Conservation (phyloP, 1,140 invertebrate species). For the Branchinecta lynchi region DNA sequence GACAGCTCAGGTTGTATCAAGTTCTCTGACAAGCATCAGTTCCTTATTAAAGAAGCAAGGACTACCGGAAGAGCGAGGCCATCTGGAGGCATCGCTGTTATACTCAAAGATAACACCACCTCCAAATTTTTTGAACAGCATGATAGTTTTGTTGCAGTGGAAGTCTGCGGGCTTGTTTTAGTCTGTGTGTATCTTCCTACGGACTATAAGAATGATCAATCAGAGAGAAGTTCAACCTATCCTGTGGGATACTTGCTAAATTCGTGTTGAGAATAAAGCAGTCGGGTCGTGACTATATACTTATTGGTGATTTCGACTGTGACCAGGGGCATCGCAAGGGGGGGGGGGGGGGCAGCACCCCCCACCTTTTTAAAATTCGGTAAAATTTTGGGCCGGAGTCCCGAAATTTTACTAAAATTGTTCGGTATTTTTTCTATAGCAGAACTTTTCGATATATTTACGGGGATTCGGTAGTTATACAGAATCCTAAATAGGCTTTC, state of each 20-base stretch:
- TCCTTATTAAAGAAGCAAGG: slow-evolving; percentile 9
- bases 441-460: too few relatives aligned
- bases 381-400: too few relatives aligned
- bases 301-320: slow-evolving; percentile 9
- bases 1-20: slow-evolving; percentile 5
- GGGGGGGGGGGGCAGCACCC: too few relatives aligned
- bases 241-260: neutral
- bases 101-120: slow-evolving; percentile 1
- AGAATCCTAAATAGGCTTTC: too few relatives aligned
- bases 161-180: slow-evolving; percentile 8
- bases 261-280: slow-evolving; percentile 6
- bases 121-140: slow-evolving; percentile 9
- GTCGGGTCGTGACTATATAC: neutral
- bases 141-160: slow-evolving; percentile 6
- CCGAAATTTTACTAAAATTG: too few relatives aligned
- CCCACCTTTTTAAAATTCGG: too few relatives aligned
- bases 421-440: too few relatives aligned
- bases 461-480: too few relatives aligned
- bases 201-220: slow-evolving; percentile 1
- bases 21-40: slow-evolving; percentile 6
- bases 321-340: too few relatives aligned
- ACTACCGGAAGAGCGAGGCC: neutral
- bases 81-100: neutral
- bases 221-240: slow-evolving; percentile 9
- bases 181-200: slow-evolving; percentile 9